Base-by-base conservation (phyloP, 2,113 vertebrate genomes). In the Aramus guarauna region DNA sequence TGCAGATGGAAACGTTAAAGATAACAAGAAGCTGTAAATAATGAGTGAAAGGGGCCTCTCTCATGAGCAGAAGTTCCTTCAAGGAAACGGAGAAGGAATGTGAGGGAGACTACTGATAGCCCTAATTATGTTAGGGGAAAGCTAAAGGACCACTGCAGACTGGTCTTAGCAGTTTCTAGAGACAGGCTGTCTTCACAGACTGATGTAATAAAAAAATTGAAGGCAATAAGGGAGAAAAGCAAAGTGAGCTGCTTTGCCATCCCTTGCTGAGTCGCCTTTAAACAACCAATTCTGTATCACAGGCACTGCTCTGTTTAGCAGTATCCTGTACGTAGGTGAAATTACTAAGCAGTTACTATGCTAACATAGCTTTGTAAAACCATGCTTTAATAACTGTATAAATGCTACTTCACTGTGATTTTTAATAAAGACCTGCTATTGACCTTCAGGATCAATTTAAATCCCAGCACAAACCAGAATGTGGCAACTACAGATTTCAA, bases 11-110 rank as follows among this genome's bases (percentile, higher is more conserved):
- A 95, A 67, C 67, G 80, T 9, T 59, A 39, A 58, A 5, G 41
- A 93, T 73, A 90, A 84, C 30, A 59, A 85, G 55, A 43, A 74
- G 53, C 53, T 62, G 84, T 82, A 91, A 94, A 94, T 85, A 85
- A 91, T 21, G 67, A 69, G 36, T 3, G 39, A 74, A 93, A 84
- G 67, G 37, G 74, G 64, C 76, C 47, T 48, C 88, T 82, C 83
- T 56, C 23, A 23, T 22, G 68, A 36, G 32, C 36, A 91, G 47
- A 75, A 59, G 34, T 77, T 78, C 29, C 68, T 90, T 78, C 48
- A 92, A 78, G 37, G 21, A 91, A 91, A 82, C 16, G 76, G 43
- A 64, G 24, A 81, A 86, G 27, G 58, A 79, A 94, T 62, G 77
- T 58, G 34, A 20, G 23, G 81, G 67, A 94, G 39, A 62, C 52